Evolutionary conservation across 2,113 vertebrate genomes (phyloP).

Genomic region (Anoura caudifer): DNA sequence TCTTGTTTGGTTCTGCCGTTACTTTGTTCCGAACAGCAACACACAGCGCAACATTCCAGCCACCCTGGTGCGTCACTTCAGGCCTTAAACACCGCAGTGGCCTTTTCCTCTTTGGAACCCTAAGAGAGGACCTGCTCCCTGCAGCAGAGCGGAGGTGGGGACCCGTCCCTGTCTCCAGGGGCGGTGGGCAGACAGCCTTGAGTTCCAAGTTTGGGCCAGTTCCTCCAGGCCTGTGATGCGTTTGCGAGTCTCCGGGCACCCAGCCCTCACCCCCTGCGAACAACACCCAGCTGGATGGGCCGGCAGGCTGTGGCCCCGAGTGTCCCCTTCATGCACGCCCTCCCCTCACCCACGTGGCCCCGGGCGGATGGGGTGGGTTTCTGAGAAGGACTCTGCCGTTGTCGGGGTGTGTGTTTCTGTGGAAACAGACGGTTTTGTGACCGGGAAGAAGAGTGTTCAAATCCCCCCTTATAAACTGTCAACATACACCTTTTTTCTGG

Average conservation of each 20-base stretch:
- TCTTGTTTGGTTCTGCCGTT: background rate
- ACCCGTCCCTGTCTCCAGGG: too few species aligned
- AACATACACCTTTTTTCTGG: conserved; percentile 54
- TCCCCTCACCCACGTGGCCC: fast-evolving
- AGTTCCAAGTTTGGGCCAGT: background rate
- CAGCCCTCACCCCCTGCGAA: background rate
- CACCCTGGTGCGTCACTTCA: fast-evolving
- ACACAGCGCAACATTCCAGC: fast-evolving
- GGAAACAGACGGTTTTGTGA: conserved; percentile 74
- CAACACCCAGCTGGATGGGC: too few species aligned
- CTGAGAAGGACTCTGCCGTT: conserved; percentile 54
- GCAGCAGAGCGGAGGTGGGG: background rate
- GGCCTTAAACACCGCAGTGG: fast-evolving
- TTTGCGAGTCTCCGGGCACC: background rate
- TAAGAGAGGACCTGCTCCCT: background rate
- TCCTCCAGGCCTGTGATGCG: background rate
- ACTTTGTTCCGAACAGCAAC: background rate
- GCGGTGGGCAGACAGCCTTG: fast-evolving
- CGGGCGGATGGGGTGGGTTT: background rate
- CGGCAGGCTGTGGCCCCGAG: background rate
- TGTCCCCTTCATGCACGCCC: background rate
- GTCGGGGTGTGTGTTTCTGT: conserved; percentile 70
- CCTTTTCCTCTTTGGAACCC: fast-evolving
- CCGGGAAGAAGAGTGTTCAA: conserved; percentile 37
- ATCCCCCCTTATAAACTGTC: conserved; percentile 55